Evolutionary conservation across 2,888 invertebrate genomes (phyloP), one percentile per base, ranked within the genome.

Genomic region (Meiosimyza decipiens): DNA sequence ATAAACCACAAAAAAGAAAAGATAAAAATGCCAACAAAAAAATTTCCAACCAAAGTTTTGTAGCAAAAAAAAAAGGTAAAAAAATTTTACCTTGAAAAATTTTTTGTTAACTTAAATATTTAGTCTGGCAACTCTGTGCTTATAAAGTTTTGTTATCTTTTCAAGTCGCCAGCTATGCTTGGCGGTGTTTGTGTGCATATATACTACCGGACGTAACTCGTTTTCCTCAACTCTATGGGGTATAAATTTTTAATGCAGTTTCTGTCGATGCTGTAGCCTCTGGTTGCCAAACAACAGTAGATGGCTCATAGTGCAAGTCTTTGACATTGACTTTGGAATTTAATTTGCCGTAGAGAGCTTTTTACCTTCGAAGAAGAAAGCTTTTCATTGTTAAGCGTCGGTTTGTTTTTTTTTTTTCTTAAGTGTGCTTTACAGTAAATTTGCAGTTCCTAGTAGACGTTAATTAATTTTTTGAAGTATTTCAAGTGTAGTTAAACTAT

Each of bases 271-370:
- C 33, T 60, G 28, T 13, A n/a, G 40, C 60, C 22, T 47, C 49
- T 49, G 69, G 50, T 50, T 57, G 57, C 57, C 59, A 40, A 40
- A 40, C 40, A 59, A 49, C 57, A 49, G 33, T 51, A 16, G 50
- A 49, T 51, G 60, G 33, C 64, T 59, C 40, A 33, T 22, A 18
- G 49, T 51, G 28, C 51, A 50, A 22, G 59, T 60, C 68, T 51
- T 62, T 69, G 69, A 69, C 60, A 60, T 69, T 69, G 69, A 69
- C 59, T 69, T 69, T 69, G 69, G 69, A 69, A 69, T 69, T 69
- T 69, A 60, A 69, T 69, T 69, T 69, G 51, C 69, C 52, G 16
- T 16, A 51, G 33, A 52, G 51, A 60, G 54, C 40, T n/a, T 9
- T 22, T 40, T 12, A 40, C 28, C 40, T 40, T 40, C 12, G 40